phyloP scores from a whole-genome alignment of 2,888 invertebrate genomes.

The Andrena chrysosceles region DNA sequence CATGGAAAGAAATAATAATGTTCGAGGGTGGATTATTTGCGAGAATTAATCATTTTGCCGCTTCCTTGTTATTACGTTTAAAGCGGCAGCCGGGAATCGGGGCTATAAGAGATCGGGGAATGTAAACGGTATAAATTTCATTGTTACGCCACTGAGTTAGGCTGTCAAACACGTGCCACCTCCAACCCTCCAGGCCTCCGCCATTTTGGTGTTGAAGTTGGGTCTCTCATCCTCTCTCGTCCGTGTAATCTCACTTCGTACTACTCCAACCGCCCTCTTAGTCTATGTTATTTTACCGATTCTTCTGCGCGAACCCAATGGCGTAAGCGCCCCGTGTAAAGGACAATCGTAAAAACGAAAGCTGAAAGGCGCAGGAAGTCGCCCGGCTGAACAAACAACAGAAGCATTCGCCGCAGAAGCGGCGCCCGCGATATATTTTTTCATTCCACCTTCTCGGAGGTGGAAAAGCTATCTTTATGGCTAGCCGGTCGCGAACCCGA shows the following conservation, averaged over 20 bases:
- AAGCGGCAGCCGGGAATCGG: background rate
- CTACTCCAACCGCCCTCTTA: conserved; percentile 45
- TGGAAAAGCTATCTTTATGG: conserved; percentile 25
- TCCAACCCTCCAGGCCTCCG: conserved; percentile 67
- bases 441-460: background rate
- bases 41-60: background rate
- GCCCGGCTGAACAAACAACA: conserved; percentile 14
- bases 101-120: background rate
- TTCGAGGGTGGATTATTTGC: background rate
- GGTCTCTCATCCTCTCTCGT: conserved; percentile 59
- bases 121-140: conserved; percentile 25
- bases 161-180: conserved; percentile 75
- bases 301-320: conserved; percentile 44
- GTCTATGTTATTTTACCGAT: conserved; percentile 60
- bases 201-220: conserved; percentile 69
- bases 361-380: conserved; percentile 15
- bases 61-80: background rate
- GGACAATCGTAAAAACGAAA: conserved; percentile 40
- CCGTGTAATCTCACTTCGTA: conserved; percentile 62
- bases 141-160: conserved; percentile 66
- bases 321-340: conserved; percentile 41
- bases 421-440: background rate
- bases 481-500: background rate
- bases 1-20: background rate
- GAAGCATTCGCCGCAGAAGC: background rate